Evolutionary conservation across 1,140 invertebrate genomes (phyloP), one percentile per base, ranked within the genome.

Genomic region (Drosophila bocqueti): DNA sequence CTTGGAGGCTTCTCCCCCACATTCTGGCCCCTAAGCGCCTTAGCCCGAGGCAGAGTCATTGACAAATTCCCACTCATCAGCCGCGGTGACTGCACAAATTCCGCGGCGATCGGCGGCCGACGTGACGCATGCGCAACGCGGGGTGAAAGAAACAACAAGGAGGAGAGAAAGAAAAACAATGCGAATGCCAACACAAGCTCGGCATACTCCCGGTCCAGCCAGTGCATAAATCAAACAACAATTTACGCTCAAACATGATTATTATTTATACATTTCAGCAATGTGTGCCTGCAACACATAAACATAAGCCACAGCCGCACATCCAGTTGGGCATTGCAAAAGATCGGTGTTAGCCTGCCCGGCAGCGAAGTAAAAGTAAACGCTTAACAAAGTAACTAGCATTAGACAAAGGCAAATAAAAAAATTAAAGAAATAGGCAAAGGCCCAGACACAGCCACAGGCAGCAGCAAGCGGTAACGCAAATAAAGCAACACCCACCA

Each of bases 181-280:
- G 64, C 38, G 50, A 45, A 69, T 38, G 31, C 34, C 52, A 40
- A 55, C 18, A 57, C 15, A 42, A 71, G n/a, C 79, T 66, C 71
- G 62, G 78, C 83, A 87, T 79, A 79, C 69, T 76, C 47, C 64
- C 67, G 50, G 57, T 58, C 69, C 58, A 54, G 68, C 55, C 49
- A 74, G 58, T 79, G 76, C 65, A 82, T 81, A 83, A 71, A 84
- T 83, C 72, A 83, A 84, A 81, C 75, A 74, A 85, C 67, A 76
- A 79, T 83, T 79, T 83, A 79, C 76, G 68, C 82, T 82, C 62
- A 72, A 69, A 81, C 78, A 78, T 81, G 64, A 78, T 81, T 77
- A 84, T 86, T 83, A 69, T 71, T 69, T 83, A 68, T 86, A 79
- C 79, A 79, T 86, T 86, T 86, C 83, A 86, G 83, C 79, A 86